Conservation (phyloP, 2,113 vertebrate species). For the Lonchura striata region DNA sequence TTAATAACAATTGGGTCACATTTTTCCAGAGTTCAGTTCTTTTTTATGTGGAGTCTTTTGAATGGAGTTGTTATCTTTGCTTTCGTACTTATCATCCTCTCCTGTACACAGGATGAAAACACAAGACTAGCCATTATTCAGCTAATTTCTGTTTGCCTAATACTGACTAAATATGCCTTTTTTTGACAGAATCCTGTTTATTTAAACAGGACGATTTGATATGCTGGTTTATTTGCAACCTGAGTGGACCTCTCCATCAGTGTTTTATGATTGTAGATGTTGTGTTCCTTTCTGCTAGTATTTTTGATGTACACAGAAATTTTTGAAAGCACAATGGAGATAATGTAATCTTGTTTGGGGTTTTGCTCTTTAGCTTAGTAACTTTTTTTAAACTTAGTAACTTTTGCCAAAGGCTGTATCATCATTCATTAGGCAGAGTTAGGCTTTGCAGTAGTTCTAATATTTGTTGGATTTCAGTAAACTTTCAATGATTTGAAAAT, state of each 20-base stretch:
- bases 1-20: not conserved
- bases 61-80: not conserved
- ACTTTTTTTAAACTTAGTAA: not conserved
- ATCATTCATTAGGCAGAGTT: not conserved
- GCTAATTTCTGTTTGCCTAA: not conserved
- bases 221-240: not conserved
- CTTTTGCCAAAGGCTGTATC: not conserved
- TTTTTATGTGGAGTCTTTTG: not conserved
- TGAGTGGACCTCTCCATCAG: not conserved
- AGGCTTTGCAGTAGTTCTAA: not conserved
- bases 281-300: not conserved
- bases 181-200: not conserved
- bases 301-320: not conserved
- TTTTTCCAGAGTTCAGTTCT: not conserved
- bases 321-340: not conserved
- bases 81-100: not conserved
- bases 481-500: not conserved
- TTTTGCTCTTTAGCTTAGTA: not conserved
- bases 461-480: not conserved
- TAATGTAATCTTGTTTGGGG: not conserved
- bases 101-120: not conserved
- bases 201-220: not conserved
- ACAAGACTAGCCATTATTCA: not conserved
- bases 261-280: not conserved
- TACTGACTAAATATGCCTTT: not conserved